Evolutionary conservation across 2,797 vertebrate species (phyloP).

Genomic region (Chaunax sp.): DNA sequence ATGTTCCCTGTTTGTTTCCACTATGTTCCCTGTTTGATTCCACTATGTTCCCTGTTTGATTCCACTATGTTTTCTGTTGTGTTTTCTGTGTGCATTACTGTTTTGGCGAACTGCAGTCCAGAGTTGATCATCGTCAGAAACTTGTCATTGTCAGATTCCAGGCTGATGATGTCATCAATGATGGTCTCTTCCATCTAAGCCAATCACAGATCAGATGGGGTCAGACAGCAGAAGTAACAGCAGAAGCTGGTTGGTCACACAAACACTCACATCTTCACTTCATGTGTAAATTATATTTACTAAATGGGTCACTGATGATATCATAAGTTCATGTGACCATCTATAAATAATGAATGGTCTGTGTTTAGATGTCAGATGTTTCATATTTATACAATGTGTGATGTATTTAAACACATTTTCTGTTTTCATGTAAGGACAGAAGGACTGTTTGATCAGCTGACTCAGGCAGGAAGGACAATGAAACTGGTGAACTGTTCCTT

Average conservation of each 20-base stretch:
- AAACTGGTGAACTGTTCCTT: not conserved
- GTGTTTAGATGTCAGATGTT: no score
- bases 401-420: no score
- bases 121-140: slow-evolving; percentile 87
- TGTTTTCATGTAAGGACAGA: not conserved
- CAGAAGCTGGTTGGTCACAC: not conserved
- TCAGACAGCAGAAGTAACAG: not conserved
- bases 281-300: no score
- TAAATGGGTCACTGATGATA: no score
- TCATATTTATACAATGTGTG: no score
- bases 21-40: no score
- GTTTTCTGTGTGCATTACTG: slow-evolving; percentile 73
- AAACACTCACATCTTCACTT: no score
- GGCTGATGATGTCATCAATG: slow-evolving; percentile 93
- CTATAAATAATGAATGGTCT: no score
- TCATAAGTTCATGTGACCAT: no score
- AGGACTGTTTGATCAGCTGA: slow-evolving; percentile 7
- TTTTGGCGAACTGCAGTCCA: slow-evolving; percentile 86
- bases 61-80: not conserved
- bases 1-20: not conserved
- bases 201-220: slow-evolving; percentile 42
- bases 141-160: slow-evolving; percentile 92
- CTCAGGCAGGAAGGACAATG: slow-evolving; percentile 36
- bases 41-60: not conserved
- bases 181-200: slow-evolving; percentile 87